These are phyloP conservation scores for Sylvilagus bachmani DNA, from an alignment of 2,113 vertebrate species.

Conservation along the genomic window DNA sequence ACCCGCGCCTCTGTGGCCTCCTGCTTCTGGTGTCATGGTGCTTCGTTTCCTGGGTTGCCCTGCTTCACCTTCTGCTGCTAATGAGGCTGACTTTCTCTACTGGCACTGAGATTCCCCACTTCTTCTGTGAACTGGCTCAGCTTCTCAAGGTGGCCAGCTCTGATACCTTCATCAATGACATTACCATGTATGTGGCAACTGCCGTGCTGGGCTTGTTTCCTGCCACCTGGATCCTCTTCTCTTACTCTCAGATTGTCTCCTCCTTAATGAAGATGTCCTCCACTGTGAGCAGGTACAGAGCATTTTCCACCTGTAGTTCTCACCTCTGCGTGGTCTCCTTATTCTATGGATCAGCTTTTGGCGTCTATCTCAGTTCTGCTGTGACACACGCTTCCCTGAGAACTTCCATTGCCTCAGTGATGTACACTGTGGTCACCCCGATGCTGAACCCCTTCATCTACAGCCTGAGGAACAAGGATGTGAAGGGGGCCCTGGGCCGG, in stretches of 20 bases:
- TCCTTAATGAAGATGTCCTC: constrained; percentile 49
- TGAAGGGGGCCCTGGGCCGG: constrained; percentile 37
- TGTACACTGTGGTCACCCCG: neutral
- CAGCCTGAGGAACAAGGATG: neutral
- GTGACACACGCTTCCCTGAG: neutral
- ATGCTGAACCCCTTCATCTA: too few relatives aligned
- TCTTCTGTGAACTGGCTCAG: constrained; percentile 59
- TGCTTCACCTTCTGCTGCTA: neutral
- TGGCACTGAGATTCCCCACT: neutral
- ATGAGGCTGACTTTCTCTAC: neutral
- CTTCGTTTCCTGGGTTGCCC: neutral
- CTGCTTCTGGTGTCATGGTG: neutral
- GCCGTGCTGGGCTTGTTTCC: constrained; percentile 1
- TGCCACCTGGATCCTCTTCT: constrained; percentile 1
- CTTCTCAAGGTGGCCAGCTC: constrained; percentile 45
- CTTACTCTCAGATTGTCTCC: constrained; percentile 41
- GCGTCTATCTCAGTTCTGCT: constrained; percentile 39
- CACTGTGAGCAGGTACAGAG: neutral
- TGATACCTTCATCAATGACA: constrained; percentile 9
- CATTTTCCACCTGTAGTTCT: constrained; percentile 53
- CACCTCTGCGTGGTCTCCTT: too few relatives aligned
- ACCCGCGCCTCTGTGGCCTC: neutral
- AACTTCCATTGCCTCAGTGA: neutral
- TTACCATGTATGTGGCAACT: neutral
- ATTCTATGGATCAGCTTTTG: too few relatives aligned